Evolutionary conservation across 1,140 invertebrate genomes (phyloP), one percentile per base, ranked within the genome.

Genomic region (Eubasilissa regina): DNA sequence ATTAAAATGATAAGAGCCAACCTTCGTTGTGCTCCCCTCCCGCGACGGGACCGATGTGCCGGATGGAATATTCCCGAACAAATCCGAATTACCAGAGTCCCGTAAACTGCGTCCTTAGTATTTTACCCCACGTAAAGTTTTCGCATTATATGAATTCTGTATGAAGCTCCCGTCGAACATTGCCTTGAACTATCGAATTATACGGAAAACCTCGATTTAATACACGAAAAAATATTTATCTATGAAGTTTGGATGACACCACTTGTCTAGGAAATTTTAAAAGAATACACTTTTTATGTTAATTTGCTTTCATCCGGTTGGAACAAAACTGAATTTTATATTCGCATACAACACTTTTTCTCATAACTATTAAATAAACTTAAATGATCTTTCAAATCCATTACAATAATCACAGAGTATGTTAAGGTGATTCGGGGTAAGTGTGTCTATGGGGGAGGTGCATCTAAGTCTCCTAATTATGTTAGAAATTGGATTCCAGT

Each of bases 121-220:
- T 81, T 81, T 81, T 81, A 81, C 79, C 79, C 80, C 62, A 13
- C 13, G 80, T 64, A 79, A 81, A 81, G 73, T 81, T 81, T 81
- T 81, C 80, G 66, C 80, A 79, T 81, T 79, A 81, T 77, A 55
- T 68, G 80, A 81, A 81, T 81, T 78, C 80, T 74, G 72, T 81
- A 78, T 81, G 74, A 79, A 70, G 66, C 47, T 48, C 45, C 60
- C 8, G 10, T 11, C 35, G 66, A 25, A 35, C 66, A 51, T 25
- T 51, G 66, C 72, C 53, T 53, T 19, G 35, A 74, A 44, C 72
- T 66, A 76, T 80, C 45, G 60, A 81, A 81, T 78, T 78, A 81
- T 81, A 81, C 75, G 60, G 60, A 56, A 80, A 81, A 81, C 77
- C 78, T 78, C 60, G 72, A 75, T 81, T 78, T 78, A 75, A 78